Base-by-base conservation (phyloP, 2,113 vertebrate genomes). In the Anolis carolinensis region DNA sequence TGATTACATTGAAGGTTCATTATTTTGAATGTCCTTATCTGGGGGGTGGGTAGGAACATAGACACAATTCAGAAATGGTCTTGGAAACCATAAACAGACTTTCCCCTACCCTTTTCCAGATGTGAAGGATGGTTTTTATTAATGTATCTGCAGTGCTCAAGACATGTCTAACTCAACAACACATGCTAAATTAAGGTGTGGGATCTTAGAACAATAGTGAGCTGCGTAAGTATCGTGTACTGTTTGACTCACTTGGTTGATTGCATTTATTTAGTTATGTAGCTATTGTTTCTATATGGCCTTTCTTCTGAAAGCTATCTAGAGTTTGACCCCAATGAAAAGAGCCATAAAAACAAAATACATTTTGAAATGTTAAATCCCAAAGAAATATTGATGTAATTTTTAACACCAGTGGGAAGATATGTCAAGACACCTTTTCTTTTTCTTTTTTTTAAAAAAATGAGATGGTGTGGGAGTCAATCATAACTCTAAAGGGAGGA, bases 151-250 rank as follows among this genome's bases (percentile, higher is more conserved):
- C 16, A 16, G 16, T 59, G 55, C 55, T 59, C 55, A 59, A 59
- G 68, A 9, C 14, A 16, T 30, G 0, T 83, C 0, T 0, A 23
- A 79, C 20, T 59, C 52, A 4, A 1, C 25, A 78, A 59, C 36
- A 48, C 1, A 39, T 73, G 85, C 83, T 80, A 1, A 0, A 48
- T 86, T 16, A 21, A 75, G 18, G 27, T 65, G 36, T 16, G 32
- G 83, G 59, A 23, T 34, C 9, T 27, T 11, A 80, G 74, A 76
- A 67, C 27, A 0, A 30, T 0, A 0, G 13, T 27, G n/a, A 55
- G 20, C 65, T 74, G 83, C 83, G 13, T 0, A 11, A 30, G 65
- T 84, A 9, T 32, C 48, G 32, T 75, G 21, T 63, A 50, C 2
- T 10, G 72, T 9, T 0, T 0, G 8, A 0, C 4, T 68, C 25